These are phyloP conservation scores for Drosophila mulleri DNA, from an alignment of 2,888 invertebrate species.

Conservation along the genomic window DNA sequence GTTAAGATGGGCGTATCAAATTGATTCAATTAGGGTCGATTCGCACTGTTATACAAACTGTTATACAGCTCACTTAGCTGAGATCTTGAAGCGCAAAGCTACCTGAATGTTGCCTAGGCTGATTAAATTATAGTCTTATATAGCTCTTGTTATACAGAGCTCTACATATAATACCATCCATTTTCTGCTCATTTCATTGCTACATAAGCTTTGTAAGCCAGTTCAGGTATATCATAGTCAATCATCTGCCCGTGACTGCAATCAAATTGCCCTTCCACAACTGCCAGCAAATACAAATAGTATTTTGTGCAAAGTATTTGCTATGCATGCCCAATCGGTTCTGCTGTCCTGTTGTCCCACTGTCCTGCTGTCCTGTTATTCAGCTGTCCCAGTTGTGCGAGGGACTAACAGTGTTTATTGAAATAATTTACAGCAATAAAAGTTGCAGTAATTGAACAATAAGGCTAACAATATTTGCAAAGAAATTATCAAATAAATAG, in stretches of 20 bases:
- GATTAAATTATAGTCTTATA: not conserved
- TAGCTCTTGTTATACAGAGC: no score
- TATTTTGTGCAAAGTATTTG: slow-evolving; percentile 40
- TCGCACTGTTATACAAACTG: not conserved
- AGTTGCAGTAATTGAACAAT: slow-evolving; percentile 46
- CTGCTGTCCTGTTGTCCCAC: not conserved
- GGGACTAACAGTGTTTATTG: slow-evolving; percentile 32
- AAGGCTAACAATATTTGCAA: slow-evolving; percentile 36
- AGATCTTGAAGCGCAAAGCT: not conserved
- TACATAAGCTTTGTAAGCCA: not conserved
- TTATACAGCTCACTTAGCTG: not conserved
- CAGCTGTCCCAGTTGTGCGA: not conserved
- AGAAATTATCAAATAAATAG: slow-evolving; percentile 33
- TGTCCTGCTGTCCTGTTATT: not conserved
- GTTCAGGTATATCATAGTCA: slow-evolving; percentile 37
- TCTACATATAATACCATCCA: no score
- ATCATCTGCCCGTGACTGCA: not conserved
- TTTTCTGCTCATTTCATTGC: no score
- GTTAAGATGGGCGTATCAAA: slow-evolving; percentile 30
- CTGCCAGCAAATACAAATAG: slow-evolving; percentile 35
- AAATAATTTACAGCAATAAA: slow-evolving; percentile 54
- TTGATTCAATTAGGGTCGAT: not conserved
- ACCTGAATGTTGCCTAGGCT: not conserved
- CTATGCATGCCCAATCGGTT: slow-evolving; percentile 35
- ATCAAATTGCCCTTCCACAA: slow-evolving; percentile 22